These are phyloP conservation scores for Lepisosteus osseus DNA, from an alignment of 2,113 vertebrate genomes.

Conservation along the genomic window DNA sequence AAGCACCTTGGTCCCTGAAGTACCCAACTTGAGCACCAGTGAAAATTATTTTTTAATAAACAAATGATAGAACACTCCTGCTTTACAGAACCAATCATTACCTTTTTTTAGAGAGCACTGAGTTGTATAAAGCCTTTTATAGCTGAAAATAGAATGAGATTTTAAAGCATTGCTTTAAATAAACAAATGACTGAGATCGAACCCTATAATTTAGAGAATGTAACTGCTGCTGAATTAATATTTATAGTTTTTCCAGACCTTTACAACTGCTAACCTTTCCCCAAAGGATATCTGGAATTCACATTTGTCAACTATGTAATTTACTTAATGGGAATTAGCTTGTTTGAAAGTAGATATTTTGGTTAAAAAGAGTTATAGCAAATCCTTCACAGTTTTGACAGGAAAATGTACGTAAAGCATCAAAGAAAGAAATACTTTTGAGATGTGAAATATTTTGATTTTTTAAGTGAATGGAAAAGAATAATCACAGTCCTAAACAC, in stretches of 20 bases:
- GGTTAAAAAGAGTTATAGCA: background rate
- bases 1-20: too few species aligned
- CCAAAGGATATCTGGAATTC: background rate
- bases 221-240: conserved; percentile 11
- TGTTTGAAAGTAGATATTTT: conserved; percentile 1
- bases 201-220: conserved; percentile 6
- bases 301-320: conserved; percentile 3
- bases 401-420: too few species aligned
- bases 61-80: too few species aligned
- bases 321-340: background rate
- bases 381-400: background rate
- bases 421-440: background rate
- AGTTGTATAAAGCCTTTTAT: background rate
- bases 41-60: too few species aligned
- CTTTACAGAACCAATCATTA: background rate
- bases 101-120: background rate
- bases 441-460: too few species aligned
- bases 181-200: background rate
- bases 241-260: background rate
- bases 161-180: background rate
- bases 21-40: too few species aligned
- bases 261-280: background rate
- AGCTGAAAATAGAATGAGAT: background rate
- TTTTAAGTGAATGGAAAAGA: too few species aligned
- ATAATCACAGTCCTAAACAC: too few species aligned